A percentile compares a stretch with the other conserved stretches of the same genome.
Evolutionary conservation across 2,888 invertebrate genomes (phyloP).

Genomic region (Caenorhabditis sulstoni): DNA sequence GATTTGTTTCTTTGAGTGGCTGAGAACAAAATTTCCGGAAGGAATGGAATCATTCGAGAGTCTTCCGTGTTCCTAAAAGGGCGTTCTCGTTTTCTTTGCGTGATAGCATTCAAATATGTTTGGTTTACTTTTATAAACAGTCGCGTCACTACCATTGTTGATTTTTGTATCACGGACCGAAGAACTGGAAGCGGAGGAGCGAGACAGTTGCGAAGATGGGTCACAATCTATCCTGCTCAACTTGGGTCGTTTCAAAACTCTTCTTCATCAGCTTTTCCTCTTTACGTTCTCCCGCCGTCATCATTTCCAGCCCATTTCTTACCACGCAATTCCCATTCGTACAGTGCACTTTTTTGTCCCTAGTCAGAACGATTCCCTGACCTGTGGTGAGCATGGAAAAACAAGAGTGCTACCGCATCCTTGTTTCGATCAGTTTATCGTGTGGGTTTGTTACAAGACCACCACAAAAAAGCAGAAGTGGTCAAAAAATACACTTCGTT

Average conservation of each 20-base stretch:
- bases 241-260: conserved; percentile 3
- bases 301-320: neutral
- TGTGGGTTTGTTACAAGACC: conserved; percentile 9
- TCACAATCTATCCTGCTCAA: conserved; percentile 3
- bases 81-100: neutral
- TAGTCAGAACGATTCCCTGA: neutral
- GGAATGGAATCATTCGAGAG: neutral
- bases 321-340: neutral
- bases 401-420: neutral
- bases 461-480: conserved; percentile 7
- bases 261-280: conserved; percentile 8
- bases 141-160: conserved; percentile 7
- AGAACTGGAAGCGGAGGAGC: neutral
- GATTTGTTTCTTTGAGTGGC: conserved; percentile 22
- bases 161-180: neutral
- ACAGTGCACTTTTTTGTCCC: neutral
- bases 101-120: neutral
- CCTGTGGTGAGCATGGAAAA: conserved; percentile 1
- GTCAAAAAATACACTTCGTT: conserved; percentile 40
- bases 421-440: conserved; percentile 13
- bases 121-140: conserved; percentile 1
- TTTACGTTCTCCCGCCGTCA: neutral
- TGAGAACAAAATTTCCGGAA: neutral
- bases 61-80: no score
- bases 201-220: neutral